Conservation (phyloP, 2,113 vertebrate genomes). For the Cyphomyrus discorhynchus region DNA sequence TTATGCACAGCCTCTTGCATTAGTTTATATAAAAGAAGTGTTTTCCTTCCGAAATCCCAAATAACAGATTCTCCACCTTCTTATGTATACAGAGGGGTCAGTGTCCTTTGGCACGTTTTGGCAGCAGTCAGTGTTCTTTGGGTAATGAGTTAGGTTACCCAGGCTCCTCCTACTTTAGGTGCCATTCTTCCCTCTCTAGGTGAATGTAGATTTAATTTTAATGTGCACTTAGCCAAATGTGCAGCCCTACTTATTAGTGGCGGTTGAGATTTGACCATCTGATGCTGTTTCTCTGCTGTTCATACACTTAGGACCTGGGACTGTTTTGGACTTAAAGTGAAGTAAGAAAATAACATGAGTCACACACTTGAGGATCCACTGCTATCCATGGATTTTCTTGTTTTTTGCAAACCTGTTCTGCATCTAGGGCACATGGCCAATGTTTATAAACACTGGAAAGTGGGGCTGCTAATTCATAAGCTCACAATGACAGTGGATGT, state of each 20-base stretch:
- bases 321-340: neutral
- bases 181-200: neutral
- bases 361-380: neutral
- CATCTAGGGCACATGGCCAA: neutral
- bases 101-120: neutral
- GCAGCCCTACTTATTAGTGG: neutral
- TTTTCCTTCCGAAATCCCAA: neutral
- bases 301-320: neutral
- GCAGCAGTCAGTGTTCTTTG: neutral
- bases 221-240: neutral
- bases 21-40: neutral
- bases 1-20: neutral
- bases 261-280: neutral
- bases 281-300: neutral
- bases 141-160: neutral
- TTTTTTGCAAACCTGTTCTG: neutral
- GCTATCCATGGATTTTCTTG: neutral
- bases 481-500: neutral
- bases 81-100: neutral
- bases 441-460: neutral
- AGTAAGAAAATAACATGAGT: neutral
- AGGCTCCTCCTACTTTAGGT: neutral
- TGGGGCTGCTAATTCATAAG: neutral
- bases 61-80: neutral
- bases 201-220: neutral